phyloP scores from a whole-genome alignment of 2,797 vertebrate species.

The Phoxinus dragarum region DNA sequence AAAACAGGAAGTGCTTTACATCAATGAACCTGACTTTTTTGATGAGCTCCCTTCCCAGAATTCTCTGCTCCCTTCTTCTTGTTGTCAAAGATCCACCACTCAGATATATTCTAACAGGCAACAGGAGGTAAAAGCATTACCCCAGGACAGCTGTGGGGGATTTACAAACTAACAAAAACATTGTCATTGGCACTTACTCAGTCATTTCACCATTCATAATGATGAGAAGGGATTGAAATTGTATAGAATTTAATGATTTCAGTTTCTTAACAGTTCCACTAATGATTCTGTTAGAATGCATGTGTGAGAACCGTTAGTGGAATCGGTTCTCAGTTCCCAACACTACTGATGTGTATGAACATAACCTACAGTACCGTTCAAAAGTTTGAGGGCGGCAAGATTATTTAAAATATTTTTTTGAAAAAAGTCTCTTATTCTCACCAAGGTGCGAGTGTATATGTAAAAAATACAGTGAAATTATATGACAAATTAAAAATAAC shows the following conservation, averaged over 20 bases:
- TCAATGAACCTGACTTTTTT: conserved; percentile 85
- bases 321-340: neutral
- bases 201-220: neutral
- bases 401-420: neutral
- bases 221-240: conserved; percentile 27
- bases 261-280: neutral
- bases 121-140: conserved; percentile 86
- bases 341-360: neutral
- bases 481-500: neutral
- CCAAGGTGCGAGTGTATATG: neutral
- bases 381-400: neutral
- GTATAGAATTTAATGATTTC: neutral
- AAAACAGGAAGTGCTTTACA: conserved; percentile 87
- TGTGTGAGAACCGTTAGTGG: neutral
- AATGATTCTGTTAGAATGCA: neutral
- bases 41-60: conserved; percentile 76
- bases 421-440: neutral
- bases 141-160: conserved; percentile 2
- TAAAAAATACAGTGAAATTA: neutral
- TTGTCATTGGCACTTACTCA: conserved; percentile 48
- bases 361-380: neutral
- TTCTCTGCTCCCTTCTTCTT: conserved; percentile 77
- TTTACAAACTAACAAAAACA: conserved; percentile 12
- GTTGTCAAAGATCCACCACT: conserved; percentile 77
- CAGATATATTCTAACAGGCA: conserved; percentile 80